phyloP scores from a whole-genome alignment of 1,140 invertebrate genomes.

The Akabosia matsudoensis region DNA sequence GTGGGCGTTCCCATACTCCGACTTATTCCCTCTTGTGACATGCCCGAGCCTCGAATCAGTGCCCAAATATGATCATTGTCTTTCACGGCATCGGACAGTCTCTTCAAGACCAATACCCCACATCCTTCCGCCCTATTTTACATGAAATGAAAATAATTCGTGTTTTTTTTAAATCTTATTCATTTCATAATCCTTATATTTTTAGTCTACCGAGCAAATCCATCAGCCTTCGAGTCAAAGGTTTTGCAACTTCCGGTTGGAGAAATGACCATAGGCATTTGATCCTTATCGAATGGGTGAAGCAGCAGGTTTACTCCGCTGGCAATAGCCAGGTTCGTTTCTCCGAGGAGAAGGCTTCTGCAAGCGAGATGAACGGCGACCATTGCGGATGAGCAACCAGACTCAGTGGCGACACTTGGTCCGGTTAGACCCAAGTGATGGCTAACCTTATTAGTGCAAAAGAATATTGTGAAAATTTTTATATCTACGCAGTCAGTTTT shows the following conservation, averaged over 20 bases:
- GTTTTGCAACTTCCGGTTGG: conserved; percentile 60
- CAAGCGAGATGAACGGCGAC: conserved; percentile 53
- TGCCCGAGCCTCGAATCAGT: conserved; percentile 1
- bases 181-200: neutral
- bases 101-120: conserved; percentile 57
- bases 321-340: conserved; percentile 61
- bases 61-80: neutral
- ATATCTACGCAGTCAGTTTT: too few species aligned
- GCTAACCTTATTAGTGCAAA: too few species aligned
- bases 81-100: conserved; percentile 52
- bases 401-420: neutral
- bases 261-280: conserved; percentile 3
- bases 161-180: neutral
- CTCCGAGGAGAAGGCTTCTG: conserved; percentile 56
- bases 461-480: too few species aligned
- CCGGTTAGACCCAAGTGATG: neutral
- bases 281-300: conserved; percentile 40
- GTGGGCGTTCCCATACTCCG: conserved; percentile 18
- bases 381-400: conserved; percentile 51
- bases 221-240: conserved; percentile 54
- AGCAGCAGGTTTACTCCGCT: conserved; percentile 58
- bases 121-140: conserved; percentile 54
- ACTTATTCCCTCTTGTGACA: neutral
- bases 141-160: neutral
- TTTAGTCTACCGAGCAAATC: neutral